Evolutionary conservation across 2,113 vertebrate species (phyloP), one percentile per base, ranked within the genome.

Genomic region (Miniopterus natalensis): DNA sequence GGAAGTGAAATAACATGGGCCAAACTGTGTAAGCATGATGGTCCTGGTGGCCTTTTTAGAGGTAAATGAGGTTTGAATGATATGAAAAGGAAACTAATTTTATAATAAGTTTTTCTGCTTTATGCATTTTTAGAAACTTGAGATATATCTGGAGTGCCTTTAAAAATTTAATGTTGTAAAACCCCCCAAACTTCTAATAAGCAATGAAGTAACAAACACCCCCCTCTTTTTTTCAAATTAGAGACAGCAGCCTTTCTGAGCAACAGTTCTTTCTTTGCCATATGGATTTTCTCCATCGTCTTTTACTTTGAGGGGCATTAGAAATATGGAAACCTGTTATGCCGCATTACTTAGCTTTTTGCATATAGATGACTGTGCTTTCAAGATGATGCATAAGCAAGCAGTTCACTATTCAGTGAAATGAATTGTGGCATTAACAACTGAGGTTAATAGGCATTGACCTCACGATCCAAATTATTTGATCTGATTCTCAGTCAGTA

Each of bases 41-140:
- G 36, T 4, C 23, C 7, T 78, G 23, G 4, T 68, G 36, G 18
- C 77, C 25, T 92, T 21, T 75, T 84, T 92, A 92, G 49, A 71
- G 20, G 36, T 49, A 68, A 68, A n/a, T 93, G 61, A 68, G 7
- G 84, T 89, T 88, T 90, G 8, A 84, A 88, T 80, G 47, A 75
- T 55, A 92, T 87, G 42, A 68, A 95, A 94, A 94, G n/a, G 27
- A 90, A 92, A 84, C 27, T 45, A 86, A 55, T 94, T 88, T 94
- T 74, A 83, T 83, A 77, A 73, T 29, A 87, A 92, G 0, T 21
- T 88, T 61, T 92, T 65, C 65, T 85, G 21, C 61, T 53, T 88
- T 75, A 79, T 78, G 15, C 3, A 70, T 89, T 86, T 96, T 90
- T 94, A 80, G 66, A 79, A 84, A 88, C 8, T 10, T 51, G 23